These are phyloP conservation scores for Pongo abelii DNA, from an alignment of 2,113 vertebrate genomes.

Conservation along the genomic window DNA sequence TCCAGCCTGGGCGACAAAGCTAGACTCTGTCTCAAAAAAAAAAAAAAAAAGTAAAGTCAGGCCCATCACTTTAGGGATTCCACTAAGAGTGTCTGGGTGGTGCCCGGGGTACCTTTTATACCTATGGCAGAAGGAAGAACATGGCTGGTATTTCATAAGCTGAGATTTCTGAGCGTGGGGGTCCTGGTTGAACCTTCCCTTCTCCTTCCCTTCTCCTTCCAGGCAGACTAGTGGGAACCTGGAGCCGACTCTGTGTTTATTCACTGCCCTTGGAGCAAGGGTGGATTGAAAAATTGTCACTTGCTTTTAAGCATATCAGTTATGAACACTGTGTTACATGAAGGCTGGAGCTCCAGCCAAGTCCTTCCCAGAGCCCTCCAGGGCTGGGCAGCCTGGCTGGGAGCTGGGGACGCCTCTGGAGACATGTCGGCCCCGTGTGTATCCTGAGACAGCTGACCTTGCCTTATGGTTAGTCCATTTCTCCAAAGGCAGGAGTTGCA, in stretches of 20 bases:
- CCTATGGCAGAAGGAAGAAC: background rate
- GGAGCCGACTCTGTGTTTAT: constrained; percentile 13
- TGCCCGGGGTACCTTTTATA: background rate
- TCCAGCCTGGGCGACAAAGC: too few species aligned
- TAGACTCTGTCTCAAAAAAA: background rate
- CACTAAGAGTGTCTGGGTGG: background rate
- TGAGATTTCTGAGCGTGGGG: constrained; percentile 12
- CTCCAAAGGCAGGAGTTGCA: background rate
- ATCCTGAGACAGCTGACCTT: background rate
- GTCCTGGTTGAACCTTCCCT: background rate
- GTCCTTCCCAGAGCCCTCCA: constrained; percentile 35
- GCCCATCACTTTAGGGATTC: background rate
- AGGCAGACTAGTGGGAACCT: background rate
- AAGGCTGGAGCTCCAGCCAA: constrained; percentile 35
- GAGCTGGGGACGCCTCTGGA: background rate
- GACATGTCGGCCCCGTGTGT: background rate
- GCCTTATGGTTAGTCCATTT: background rate
- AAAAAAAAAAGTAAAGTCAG: background rate
- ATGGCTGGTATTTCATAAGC: background rate
- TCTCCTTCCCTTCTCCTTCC: constrained; percentile 48
- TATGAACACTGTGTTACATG: constrained; percentile 39
- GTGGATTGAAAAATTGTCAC: constrained; percentile 63
- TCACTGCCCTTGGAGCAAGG: constrained; percentile 65
- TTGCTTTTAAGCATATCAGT: constrained; percentile 74
- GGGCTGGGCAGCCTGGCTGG: background rate